These are phyloP conservation scores for Pemphredon lugubris DNA, from an alignment of 2,888 invertebrate species.

Conservation along the genomic window DNA sequence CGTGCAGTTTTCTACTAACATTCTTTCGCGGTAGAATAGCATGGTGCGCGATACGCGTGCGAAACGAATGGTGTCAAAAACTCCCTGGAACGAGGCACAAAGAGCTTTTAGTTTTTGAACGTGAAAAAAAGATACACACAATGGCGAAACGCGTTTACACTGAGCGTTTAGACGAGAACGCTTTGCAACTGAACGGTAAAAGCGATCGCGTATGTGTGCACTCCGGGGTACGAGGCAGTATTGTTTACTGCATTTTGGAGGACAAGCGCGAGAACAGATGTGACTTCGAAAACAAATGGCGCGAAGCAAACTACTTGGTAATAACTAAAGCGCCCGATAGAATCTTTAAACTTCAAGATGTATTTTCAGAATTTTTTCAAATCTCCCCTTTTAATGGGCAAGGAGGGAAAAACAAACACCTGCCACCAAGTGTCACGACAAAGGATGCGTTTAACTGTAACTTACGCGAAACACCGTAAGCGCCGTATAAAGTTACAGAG, in stretches of 20 bases:
- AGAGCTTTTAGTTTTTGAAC: constrained; percentile 37
- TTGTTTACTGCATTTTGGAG: not conserved
- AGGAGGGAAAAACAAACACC: too few relatives aligned
- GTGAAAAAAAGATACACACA: not conserved
- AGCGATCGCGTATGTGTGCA: not conserved
- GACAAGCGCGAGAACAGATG: not conserved
- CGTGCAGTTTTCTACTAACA: not conserved
- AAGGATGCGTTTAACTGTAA: too few relatives aligned
- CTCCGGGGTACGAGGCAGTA: not conserved
- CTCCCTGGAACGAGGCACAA: constrained; percentile 17
- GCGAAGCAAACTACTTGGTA: not conserved
- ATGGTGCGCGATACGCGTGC: not conserved
- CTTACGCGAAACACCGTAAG: too few relatives aligned
- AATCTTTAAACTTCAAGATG: too few relatives aligned
- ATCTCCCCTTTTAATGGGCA: too few relatives aligned
- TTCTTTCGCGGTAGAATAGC: constrained; percentile 8
- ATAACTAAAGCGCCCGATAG: not conserved
- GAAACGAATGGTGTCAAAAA: constrained; percentile 18
- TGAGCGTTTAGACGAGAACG: constrained; percentile 12
- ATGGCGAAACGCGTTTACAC: constrained; percentile 10
- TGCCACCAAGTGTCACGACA: too few relatives aligned
- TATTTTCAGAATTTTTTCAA: too few relatives aligned
- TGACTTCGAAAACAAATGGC: not conserved
- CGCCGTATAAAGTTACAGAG: too few relatives aligned
- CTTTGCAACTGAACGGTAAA: constrained; percentile 13